Percentiles rank a stretch among this genome's conserved stretches.
phyloP scores from a whole-genome alignment of 2,888 invertebrate species.

The Yponomeuta sedellus region DNA sequence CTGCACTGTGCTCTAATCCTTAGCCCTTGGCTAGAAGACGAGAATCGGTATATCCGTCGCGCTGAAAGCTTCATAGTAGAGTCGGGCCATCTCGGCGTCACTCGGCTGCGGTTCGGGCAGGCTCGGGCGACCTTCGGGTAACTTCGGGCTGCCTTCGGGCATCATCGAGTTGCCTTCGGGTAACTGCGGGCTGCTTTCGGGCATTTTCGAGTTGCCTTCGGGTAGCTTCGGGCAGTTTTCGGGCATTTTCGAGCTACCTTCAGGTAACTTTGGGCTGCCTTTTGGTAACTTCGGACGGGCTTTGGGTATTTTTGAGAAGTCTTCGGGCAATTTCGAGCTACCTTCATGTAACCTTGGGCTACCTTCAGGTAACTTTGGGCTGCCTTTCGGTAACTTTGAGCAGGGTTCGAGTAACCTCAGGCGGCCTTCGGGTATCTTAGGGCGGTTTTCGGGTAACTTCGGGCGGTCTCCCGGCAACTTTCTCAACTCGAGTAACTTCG shows the following conservation, averaged over 20 bases:
- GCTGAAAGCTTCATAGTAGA: not conserved
- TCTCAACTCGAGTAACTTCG: too few species aligned
- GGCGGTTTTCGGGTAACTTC: too few species aligned
- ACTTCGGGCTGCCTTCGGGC: not conserved
- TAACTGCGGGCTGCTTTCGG: not conserved
- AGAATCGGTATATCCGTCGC: slow-evolving; percentile 26
- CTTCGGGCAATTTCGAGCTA: not conserved
- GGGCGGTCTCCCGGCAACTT: too few species aligned
- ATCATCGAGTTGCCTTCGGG: not conserved
- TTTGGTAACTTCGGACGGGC: too few species aligned
- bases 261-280: too few species aligned
- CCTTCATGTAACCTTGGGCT: too few species aligned
- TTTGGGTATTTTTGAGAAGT: too few species aligned
- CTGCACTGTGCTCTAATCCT: slow-evolving; percentile 1
- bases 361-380: too few species aligned
- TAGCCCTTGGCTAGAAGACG: slow-evolving; percentile 30
- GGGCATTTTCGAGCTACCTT: too few species aligned
- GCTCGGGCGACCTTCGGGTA: slow-evolving; percentile 11
- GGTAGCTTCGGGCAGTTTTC: too few species aligned
- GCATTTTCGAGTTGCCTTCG: not conserved
- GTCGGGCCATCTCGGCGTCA: not conserved
- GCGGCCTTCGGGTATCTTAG: too few species aligned
- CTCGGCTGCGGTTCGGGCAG: slow-evolving; percentile 11
- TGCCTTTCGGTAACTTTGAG: too few species aligned
- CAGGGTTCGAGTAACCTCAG: not conserved